Conservation (phyloP, 2,113 vertebrate species). For the Corynorhinus townsendii region DNA sequence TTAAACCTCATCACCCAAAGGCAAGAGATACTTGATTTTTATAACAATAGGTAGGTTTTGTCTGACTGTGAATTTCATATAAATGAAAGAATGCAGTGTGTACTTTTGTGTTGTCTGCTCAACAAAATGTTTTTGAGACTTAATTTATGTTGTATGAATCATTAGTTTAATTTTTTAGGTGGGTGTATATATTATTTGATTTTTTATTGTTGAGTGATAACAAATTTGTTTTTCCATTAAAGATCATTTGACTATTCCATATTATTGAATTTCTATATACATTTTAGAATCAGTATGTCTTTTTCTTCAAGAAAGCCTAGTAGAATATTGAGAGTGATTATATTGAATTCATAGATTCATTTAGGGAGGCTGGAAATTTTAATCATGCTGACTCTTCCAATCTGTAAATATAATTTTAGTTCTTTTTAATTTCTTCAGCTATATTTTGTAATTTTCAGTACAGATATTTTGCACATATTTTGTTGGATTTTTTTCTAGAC, state of each 20-base stretch:
- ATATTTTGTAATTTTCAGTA: no score
- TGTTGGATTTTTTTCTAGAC: neutral
- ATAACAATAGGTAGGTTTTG: neutral
- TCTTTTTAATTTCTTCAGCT: no score
- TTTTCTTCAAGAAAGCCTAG: neutral
- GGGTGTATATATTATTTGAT: no score
- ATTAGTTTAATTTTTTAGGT: neutral
- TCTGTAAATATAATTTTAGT: no score
- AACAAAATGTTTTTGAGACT: neutral
- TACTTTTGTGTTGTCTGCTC: neutral
- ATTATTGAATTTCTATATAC: neutral
- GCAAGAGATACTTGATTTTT: neutral
- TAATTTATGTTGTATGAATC: neutral
- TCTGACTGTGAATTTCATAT: neutral
- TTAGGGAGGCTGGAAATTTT: neutral
- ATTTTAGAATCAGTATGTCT: neutral
- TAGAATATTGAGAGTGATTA: neutral
- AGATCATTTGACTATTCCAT: neutral
- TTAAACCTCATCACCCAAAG: neutral
- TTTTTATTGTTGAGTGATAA: neutral
- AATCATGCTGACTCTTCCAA: no score
- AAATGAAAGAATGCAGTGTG: neutral
- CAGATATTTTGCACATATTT: neutral
- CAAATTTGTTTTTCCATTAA: constrained; percentile 6
- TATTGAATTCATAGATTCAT: neutral